Evolutionary conservation across 2,797 vertebrate species (phyloP), one percentile per base, ranked within the genome.

Genomic region (Avahi laniger): DNA sequence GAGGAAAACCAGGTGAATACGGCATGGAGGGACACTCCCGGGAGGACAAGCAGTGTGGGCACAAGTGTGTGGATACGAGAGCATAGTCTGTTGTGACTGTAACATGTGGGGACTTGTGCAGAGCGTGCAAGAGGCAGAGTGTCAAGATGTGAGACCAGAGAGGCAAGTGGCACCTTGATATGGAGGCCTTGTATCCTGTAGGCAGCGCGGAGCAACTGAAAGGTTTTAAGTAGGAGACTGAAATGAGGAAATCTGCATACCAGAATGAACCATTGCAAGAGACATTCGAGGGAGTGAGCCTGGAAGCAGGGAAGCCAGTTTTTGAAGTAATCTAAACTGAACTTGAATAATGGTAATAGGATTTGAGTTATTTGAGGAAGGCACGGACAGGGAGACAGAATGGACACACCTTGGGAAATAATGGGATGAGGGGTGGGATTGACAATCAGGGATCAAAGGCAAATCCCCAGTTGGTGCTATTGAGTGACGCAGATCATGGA

Each of bases 401-500:
- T 85, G 73, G n/a, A 54, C 30, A 70, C 7, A 10, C 10, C 33
- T 89, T 83, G 28, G 67, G 35, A 22, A 94, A 70, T 89, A 67
- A 92, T 15, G 89, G 43, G 35, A 89, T 89, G 48, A 86, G 41
- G 28, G 28, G 4, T 63, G 35, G 87, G 84, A 96, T n/a, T 79
- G 61, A 83, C 52, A 95, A 11, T 87, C 35, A 70, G 12, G 30
- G 24, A 18, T 72, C 79, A 91, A 81, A 83, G 46, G 72, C 46
- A 14, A 95, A 50, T 67, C 52, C 22, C 75, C 57, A 43, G 15
- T 59, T 83, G 54, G 52, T 67, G 46, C 82, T 90, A 35, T 1
- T 61, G n/a, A 95, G 54, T 63, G 76, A 83, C 54, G 69, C 69
- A 69, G 81, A 63, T 96, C 88, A 95, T 52, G 38, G 46, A 59